Percentiles rank a stretch among this genome's conserved stretches.
These are phyloP conservation scores for Apamea anceps DNA, from an alignment of 2,888 invertebrate species.

Conservation along the genomic window DNA sequence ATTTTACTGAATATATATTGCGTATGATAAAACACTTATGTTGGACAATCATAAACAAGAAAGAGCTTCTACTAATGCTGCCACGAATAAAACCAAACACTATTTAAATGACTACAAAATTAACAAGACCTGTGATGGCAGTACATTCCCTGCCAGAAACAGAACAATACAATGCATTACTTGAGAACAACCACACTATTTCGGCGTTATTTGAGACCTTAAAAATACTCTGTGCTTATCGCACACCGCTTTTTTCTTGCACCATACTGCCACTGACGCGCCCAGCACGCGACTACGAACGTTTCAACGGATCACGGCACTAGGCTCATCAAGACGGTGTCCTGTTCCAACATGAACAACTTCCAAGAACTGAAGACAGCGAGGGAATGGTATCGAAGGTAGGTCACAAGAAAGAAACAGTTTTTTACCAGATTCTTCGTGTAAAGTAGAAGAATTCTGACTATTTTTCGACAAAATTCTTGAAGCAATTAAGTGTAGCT, in stretches of 20 bases:
- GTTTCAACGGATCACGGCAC: slow-evolving; percentile 78
- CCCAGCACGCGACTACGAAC: slow-evolving; percentile 82
- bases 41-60: neutral
- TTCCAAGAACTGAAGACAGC: slow-evolving; percentile 57
- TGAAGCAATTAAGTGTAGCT: slow-evolving; percentile 24
- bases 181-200: neutral
- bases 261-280: slow-evolving; percentile 61
- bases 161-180: neutral
- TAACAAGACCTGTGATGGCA: neutral
- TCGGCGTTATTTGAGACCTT: neutral
- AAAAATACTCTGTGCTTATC: neutral
- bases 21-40: neutral
- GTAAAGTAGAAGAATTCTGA: slow-evolving; percentile 42
- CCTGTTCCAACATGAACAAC: slow-evolving; percentile 58
- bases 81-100: neutral
- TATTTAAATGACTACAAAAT: neutral
- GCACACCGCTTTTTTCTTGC: slow-evolving; percentile 16
- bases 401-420: slow-evolving; percentile 48
- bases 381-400: slow-evolving; percentile 40
- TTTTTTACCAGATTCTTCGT: slow-evolving; percentile 44
- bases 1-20: neutral
- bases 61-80: neutral
- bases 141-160: neutral
- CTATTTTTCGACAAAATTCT: slow-evolving; percentile 39
- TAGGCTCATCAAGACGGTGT: slow-evolving; percentile 58